phyloP scores from a whole-genome alignment of 1,140 invertebrate genomes.

The Mamestra configurata region DNA sequence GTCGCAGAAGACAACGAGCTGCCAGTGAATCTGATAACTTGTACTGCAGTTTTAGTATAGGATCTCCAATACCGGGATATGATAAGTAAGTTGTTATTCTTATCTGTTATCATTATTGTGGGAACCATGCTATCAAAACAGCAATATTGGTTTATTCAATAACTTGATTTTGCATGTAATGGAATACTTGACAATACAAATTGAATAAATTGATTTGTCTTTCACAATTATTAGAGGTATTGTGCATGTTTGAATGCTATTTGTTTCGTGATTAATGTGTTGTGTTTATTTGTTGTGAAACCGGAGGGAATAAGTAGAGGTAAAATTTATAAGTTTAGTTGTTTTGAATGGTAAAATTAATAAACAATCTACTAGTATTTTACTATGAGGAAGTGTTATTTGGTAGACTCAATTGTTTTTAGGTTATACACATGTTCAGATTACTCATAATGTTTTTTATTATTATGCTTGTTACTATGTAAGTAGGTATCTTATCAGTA shows the following conservation, averaged over 20 bases:
- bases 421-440: constrained; percentile 62
- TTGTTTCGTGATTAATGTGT: constrained; percentile 18
- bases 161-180: constrained; percentile 33
- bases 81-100: constrained; percentile 69
- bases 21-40: constrained; percentile 84
- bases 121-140: background rate
- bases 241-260: constrained; percentile 36
- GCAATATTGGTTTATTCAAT: constrained; percentile 7
- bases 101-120: constrained; percentile 31
- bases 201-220: constrained; percentile 24
- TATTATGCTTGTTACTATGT: background rate
- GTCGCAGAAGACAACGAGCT: constrained; percentile 78
- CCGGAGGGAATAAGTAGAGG: background rate
- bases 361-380: background rate
- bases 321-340: background rate
- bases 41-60: constrained; percentile 74
- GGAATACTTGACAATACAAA: background rate
- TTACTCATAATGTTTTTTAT: constrained; percentile 37
- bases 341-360: background rate
- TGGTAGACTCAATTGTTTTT: constrained; percentile 36
- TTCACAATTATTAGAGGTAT: constrained; percentile 9
- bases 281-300: background rate
- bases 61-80: constrained; percentile 73
- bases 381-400: constrained; percentile 22
- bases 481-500: background rate